Evolutionary conservation across 2,113 vertebrate genomes (phyloP), one percentile per base, ranked within the genome.

Genomic region (Tauraco erythrolophus): DNA sequence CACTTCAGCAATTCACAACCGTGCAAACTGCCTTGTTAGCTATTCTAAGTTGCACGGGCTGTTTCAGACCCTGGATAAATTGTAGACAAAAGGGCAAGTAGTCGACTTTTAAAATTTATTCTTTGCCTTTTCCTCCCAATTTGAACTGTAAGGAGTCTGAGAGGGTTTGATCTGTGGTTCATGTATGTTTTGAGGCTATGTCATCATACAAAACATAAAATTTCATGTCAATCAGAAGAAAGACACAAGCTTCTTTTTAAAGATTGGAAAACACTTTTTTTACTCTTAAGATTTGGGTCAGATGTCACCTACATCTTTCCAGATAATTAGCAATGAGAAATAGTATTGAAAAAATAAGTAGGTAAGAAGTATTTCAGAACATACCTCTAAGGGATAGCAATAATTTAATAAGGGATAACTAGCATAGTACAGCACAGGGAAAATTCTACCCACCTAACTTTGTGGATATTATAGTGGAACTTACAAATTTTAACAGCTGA

Each of bases 341-440:
- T 64, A 87, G 50, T n/a, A 84, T 13, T 81, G 37, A 86, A 95
- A 94, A 89, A 84, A 82, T 48, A 92, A 92, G 60, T 91, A 92
- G 79, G 91, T 81, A 95, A 57, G 57, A 97, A 71, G 57, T 93
- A 95, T 96, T 96, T 95, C 88, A 96, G 95, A 95, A 77, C 70
- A 89, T 51, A 68, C 87, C 96, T 96, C 96, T 89, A 89, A 96
- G 93, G 96, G 76, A 94, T 37, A 96, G 78, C 50, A 96, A 95
- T 97, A 97, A 97, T 97, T 96, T 96, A 97, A 87, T 89, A 96
- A 88, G 74, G 64, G 71, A 97, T 95, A 97, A 94, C 83, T 94
- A 94, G 84, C 76, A 94, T 84, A 88, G 48, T 84, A 77, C 11
- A 87, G 61, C 88, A 94, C 31, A 68, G 80, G 87, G 69, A 81